Percentiles rank a stretch among this genome's conserved stretches.
Evolutionary conservation across 35 echinoderm and acorn worm genomes (phyloP).

Genomic region (Anneissia japonica): DNA sequence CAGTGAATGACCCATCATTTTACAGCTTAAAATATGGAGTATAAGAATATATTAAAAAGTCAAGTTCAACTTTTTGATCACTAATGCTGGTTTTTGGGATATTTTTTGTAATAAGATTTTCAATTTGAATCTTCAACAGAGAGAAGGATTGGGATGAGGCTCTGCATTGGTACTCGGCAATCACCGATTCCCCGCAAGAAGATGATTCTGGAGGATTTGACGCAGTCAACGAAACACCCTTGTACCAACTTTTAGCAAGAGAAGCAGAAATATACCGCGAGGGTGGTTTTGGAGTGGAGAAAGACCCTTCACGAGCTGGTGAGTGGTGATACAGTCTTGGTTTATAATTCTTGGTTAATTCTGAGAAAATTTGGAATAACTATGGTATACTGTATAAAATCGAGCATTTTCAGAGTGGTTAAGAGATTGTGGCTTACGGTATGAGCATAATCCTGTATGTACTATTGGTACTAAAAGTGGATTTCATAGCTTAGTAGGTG

Average conservation of each 20-base stretch:
- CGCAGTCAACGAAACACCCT: constrained; percentile 57
- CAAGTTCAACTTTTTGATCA: no score
- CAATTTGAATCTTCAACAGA: no score
- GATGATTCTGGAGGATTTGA: constrained; percentile 82
- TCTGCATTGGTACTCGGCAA: constrained; percentile 71
- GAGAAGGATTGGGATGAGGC: constrained; percentile 66
- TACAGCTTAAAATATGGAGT: no score
- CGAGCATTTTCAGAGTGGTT: background rate
- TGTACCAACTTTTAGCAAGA: constrained; percentile 55
- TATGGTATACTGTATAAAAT: background rate
- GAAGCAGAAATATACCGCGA: constrained; percentile 74
- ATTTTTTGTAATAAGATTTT: no score
- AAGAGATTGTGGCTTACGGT: background rate
- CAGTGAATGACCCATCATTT: no score
- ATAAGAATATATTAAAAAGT: no score
- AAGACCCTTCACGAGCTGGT: constrained; percentile 76
- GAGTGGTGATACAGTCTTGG: background rate
- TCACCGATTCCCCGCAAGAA: constrained; percentile 19
- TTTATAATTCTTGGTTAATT: background rate
- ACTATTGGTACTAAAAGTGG: no score
- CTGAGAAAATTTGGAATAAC: no score
- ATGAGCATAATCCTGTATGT: background rate
- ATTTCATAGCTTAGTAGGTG: no score
- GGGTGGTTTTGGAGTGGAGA: constrained; percentile 59
- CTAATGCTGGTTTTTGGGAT: no score